These are phyloP conservation scores for Zenarchopterus dispar DNA, from an alignment of 2,797 vertebrate species.

Conservation along the genomic window DNA sequence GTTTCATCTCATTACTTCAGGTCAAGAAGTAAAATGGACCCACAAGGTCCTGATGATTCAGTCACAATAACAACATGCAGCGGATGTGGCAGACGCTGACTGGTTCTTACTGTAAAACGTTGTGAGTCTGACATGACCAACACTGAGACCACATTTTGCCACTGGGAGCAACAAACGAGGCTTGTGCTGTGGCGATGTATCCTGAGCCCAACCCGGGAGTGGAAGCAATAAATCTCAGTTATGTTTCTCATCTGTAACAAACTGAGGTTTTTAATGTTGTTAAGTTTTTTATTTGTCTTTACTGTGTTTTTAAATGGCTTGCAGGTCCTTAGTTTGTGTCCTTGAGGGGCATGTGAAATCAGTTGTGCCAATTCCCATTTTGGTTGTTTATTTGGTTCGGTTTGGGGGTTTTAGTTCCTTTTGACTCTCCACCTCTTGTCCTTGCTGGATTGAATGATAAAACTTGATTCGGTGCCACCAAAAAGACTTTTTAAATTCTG, in stretches of 20 bases:
- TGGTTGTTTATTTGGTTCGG: constrained; percentile 25
- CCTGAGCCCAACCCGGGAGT: constrained; percentile 35
- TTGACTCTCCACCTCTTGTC: too few species aligned
- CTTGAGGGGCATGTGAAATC: constrained; percentile 37
- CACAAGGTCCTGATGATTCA: constrained; percentile 27
- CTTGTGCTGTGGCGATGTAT: constrained; percentile 38
- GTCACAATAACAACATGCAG: constrained; percentile 22
- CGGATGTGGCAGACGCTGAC: constrained; percentile 57
- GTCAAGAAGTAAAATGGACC: constrained; percentile 25
- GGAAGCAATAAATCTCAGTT: constrained; percentile 62
- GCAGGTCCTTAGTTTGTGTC: constrained; percentile 20
- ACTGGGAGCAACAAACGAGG: constrained; percentile 53
- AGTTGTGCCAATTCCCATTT: constrained; percentile 13
- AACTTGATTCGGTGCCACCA: too few species aligned
- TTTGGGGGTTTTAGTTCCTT: constrained; percentile 21
- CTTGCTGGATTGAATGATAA: too few species aligned
- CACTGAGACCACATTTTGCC: constrained; percentile 58
- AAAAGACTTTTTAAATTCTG: too few species aligned
- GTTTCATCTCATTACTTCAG: constrained; percentile 20
- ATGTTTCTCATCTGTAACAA: constrained; percentile 37
- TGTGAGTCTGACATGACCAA: constrained; percentile 53
- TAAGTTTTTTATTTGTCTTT: background rate
- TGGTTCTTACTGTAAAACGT: constrained; percentile 57
- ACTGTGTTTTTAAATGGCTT: background rate
- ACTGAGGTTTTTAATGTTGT: constrained; percentile 4